Conservation (phyloP, 2,888 invertebrate genomes). For the Pheosia tremula region DNA sequence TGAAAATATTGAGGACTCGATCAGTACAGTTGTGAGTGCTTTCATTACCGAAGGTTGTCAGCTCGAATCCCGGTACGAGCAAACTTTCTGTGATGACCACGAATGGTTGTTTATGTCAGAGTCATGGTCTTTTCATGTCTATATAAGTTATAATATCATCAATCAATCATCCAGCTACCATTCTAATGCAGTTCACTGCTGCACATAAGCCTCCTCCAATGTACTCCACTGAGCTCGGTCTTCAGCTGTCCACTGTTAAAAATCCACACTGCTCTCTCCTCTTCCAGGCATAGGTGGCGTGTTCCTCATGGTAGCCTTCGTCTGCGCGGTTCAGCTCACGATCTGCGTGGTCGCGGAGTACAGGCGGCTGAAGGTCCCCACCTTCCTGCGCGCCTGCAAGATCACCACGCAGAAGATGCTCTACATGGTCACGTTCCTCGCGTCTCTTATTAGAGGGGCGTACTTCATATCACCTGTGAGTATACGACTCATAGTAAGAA, state of each 20-base stretch:
- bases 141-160: too few species aligned
- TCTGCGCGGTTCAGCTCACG: constrained; percentile 93
- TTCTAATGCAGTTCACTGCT: too few species aligned
- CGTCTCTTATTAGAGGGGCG: constrained; percentile 93
- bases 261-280: not conserved
- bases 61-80: too few species aligned
- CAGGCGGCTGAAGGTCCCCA: constrained; percentile 92
- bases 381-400: constrained; percentile 91
- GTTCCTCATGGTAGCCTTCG: constrained; percentile 92
- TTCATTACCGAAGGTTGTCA: too few species aligned
- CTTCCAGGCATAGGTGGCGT: constrained; percentile 87
- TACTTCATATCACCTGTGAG: constrained; percentile 96
- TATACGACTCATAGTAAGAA: constrained; percentile 21
- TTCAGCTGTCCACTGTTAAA: not conserved
- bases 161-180: too few species aligned
- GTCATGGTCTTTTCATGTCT: too few species aligned
- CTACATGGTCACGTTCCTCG: constrained; percentile 94
- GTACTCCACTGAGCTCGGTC: too few species aligned
- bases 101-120: too few species aligned
- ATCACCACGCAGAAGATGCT: constrained; percentile 96
- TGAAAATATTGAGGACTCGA: too few species aligned
- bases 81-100: too few species aligned
- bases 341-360: constrained; percentile 94
- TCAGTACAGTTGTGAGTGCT: too few species aligned
- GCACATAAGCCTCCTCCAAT: too few species aligned